Evolutionary conservation across 2,888 invertebrate genomes (phyloP), one percentile per base, ranked within the genome.

Genomic region (Rhingia rostrata): DNA sequence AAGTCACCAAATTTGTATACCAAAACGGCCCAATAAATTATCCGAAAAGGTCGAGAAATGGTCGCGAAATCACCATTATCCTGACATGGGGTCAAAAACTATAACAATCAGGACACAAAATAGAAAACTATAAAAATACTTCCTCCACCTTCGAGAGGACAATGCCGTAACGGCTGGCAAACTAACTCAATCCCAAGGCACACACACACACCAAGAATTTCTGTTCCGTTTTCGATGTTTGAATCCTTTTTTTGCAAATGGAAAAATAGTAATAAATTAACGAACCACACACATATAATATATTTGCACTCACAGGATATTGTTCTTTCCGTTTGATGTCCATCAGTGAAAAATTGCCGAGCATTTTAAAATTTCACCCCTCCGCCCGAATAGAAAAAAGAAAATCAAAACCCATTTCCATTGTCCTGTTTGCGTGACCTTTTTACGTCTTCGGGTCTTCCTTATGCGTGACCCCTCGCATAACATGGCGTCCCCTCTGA

Each of bases 381-480:
- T 45, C 30, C 33, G 56, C 33, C 33, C 49, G 33, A 49, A 75
- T 12, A 14, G 41, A 33, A 39, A 3, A 64, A 39, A 67, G 45
- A 75, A 53, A 58, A 58, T 51, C 33, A 14, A 7, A 39, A 22
- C 37, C 12, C 54, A 33, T 64, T 47, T 60, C 66, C 22, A 73
- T 79, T 83, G 66, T 72, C n/a, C 32, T 9, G 33, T 41, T 41
- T 79, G 64, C 73, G 80, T 84, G 84, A 80, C 84, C 84, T 84
- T 84, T 80, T 66, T 84, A 64, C 85, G 67, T 81, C 85, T 85
- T 80, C 81, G 81, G 37, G 39, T 75, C 58, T 81, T 85, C 72
- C 85, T 85, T 81, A 85, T 67, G 75, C 66, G 72, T 81, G 75
- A 85, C 85, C 85, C 79, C 66, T 84, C 78, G 53, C 33, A 22